Percentiles rank a stretch among this genome's conserved stretches.
Conservation (phyloP, 35 echinoderm and acorn worm genomes). For the Acanthaster planci region DNA sequence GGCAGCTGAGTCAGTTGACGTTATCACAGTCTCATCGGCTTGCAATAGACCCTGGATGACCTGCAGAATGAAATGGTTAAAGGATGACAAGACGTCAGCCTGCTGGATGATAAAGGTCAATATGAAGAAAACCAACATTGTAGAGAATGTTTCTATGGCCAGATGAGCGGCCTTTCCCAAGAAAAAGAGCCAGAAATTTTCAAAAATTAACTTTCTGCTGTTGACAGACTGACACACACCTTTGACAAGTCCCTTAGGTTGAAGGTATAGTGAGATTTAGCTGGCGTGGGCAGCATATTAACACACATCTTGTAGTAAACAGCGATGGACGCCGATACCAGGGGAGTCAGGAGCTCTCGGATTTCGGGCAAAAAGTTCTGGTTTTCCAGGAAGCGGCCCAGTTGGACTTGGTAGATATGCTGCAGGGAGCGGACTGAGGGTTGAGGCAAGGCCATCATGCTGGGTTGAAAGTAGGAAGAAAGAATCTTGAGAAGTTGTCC, state of each 20-base stretch:
- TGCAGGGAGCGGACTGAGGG: slow-evolving; percentile 88
- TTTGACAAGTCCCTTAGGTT: slow-evolving; percentile 97
- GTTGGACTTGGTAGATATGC: slow-evolving; percentile 98
- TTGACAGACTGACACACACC: slow-evolving; percentile 28
- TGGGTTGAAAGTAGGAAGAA: slow-evolving; percentile 4
- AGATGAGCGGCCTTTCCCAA: too few relatives aligned
- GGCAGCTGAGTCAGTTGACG: slow-evolving; percentile 72
- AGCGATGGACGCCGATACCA: slow-evolving; percentile 94
- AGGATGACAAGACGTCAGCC: too few relatives aligned
- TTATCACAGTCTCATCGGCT: slow-evolving; percentile 74
- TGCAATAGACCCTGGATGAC: slow-evolving; percentile 85
- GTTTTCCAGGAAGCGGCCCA: slow-evolving; percentile 92
- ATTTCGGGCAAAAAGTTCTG: slow-evolving; percentile 92
- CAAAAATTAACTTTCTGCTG: too few relatives aligned
- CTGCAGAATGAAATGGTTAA: slow-evolving; percentile 16
- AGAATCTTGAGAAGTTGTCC: background rate
- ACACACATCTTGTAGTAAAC: slow-evolving; percentile 97
- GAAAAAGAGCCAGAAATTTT: too few relatives aligned
- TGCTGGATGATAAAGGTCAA: too few relatives aligned
- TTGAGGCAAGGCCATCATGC: slow-evolving; percentile 90
- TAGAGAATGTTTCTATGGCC: too few relatives aligned
- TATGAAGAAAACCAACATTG: too few relatives aligned
- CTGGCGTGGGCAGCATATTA: slow-evolving; percentile 94
- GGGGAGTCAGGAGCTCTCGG: slow-evolving; percentile 70
- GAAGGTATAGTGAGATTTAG: slow-evolving; percentile 98